Conservation (phyloP, 2,888 invertebrate genomes). For the Rhaphigaster nebulosa region DNA sequence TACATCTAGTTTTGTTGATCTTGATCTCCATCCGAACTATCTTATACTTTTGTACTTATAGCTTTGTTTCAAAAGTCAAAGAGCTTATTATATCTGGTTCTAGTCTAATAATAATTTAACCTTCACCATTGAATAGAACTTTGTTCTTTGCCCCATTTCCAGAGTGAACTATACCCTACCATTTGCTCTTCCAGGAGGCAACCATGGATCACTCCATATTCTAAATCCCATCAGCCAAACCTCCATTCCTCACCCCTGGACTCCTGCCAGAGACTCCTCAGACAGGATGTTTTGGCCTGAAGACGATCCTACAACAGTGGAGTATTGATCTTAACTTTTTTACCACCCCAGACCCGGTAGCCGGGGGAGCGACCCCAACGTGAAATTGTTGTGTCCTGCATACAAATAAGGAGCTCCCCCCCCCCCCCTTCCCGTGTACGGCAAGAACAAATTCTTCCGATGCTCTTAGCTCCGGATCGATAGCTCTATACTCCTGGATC, state of each 20-base stretch:
- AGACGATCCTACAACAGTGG: conserved; percentile 60
- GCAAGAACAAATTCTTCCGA: conserved; percentile 57
- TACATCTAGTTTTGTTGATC: too few species aligned
- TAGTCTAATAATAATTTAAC: too few species aligned
- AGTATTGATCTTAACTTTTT: conserved; percentile 66
- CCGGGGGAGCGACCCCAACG: conserved; percentile 65
- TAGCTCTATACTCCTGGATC: conserved; percentile 42
- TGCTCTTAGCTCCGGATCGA: conserved; percentile 54
- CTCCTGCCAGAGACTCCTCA: conserved; percentile 10
- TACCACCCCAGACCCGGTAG: conserved; percentile 61
- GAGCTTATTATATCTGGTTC: too few species aligned
- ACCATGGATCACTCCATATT: not conserved
- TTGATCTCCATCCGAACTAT: too few species aligned
- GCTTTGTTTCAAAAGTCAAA: too few species aligned
- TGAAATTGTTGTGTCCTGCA: conserved; percentile 67
- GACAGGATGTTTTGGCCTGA: conserved; percentile 58
- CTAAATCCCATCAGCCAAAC: not conserved
- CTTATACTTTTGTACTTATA: too few species aligned
- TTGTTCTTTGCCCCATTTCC: not conserved
- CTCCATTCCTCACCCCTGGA: not conserved
- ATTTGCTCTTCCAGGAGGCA: not conserved
- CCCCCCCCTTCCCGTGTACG: conserved; percentile 57
- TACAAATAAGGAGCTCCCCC: conserved; percentile 67
- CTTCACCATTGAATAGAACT: too few species aligned
- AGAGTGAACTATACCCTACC: not conserved